A percentile compares a stretch with the other conserved stretches of the same genome.
phyloP scores from a whole-genome alignment of 2,888 invertebrate genomes.

The Cylloceria caligata region DNA sequence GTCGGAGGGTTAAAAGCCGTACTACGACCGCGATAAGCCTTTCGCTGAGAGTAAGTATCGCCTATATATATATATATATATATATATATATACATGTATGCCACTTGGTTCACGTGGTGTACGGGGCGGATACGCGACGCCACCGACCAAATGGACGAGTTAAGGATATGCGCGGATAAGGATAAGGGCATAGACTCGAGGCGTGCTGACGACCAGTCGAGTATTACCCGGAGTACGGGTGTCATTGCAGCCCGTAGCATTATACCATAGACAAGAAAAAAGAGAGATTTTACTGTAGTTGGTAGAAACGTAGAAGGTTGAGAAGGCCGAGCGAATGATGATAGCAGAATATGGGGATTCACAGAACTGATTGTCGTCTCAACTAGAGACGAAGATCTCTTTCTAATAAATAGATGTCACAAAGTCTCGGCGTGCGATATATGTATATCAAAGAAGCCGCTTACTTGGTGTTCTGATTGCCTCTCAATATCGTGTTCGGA shows the following conservation, averaged over 20 bases:
- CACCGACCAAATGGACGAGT: slow-evolving; percentile 46
- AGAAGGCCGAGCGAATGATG: neutral
- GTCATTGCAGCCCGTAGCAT: slow-evolving; percentile 17
- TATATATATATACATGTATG: neutral
- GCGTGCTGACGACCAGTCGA: slow-evolving; percentile 11
- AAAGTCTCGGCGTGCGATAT: no score
- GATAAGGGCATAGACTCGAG: slow-evolving; percentile 37
- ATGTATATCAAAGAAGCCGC: no score
- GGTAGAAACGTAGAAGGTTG: slow-evolving; percentile 20
- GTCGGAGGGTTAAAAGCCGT: slow-evolving; percentile 43
- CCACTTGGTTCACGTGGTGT: slow-evolving; percentile 6
- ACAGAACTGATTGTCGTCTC: slow-evolving; percentile 3
- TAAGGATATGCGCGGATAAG: slow-evolving; percentile 49
- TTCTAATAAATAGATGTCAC: no score
- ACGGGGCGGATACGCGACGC: slow-evolving; percentile 33
- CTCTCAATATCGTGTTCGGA: no score
- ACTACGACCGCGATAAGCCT: slow-evolving; percentile 41
- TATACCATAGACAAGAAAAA: neutral
- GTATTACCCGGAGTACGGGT: slow-evolving; percentile 24
- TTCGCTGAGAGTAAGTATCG: slow-evolving; percentile 20
- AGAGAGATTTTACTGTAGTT: neutral
- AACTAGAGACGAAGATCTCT: neutral
- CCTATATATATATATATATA: neutral
- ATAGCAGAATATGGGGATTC: neutral
- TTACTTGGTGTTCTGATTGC: no score